Conservation (phyloP, 2,113 vertebrate genomes). For the Barnardius zonarius region DNA sequence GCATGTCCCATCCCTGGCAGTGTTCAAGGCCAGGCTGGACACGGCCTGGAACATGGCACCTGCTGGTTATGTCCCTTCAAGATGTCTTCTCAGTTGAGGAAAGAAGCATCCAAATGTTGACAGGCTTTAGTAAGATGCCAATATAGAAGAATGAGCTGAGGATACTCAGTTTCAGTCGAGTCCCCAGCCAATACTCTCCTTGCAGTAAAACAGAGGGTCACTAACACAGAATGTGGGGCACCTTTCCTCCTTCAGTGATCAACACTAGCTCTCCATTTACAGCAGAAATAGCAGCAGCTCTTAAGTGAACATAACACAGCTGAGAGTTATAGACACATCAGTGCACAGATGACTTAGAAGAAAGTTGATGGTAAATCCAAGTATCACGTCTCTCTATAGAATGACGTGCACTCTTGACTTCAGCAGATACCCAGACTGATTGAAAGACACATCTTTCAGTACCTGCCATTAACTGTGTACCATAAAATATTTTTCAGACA, state of each 20-base stretch:
- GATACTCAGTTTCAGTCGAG: not conserved
- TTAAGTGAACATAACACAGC: accelerated
- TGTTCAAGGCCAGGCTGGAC: not conserved
- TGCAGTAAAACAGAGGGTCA: not conserved
- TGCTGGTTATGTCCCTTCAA: not conserved
- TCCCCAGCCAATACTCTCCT: not conserved
- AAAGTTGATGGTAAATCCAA: not conserved
- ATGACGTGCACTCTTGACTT: not conserved
- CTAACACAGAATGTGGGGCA: accelerated
- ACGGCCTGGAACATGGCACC: not conserved
- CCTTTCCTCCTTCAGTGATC: not conserved
- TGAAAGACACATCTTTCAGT: accelerated
- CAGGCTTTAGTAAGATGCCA: not conserved
- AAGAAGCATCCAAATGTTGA: not conserved
- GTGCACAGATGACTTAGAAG: not conserved
- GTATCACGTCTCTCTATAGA: not conserved
- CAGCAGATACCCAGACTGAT: not conserved
- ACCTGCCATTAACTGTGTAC: not conserved
- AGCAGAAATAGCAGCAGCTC: not conserved
- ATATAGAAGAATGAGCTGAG: accelerated
- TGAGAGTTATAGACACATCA: accelerated
- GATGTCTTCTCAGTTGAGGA: not conserved
- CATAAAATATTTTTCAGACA: not conserved
- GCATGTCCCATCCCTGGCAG: not conserved
- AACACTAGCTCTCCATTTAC: no score